Conservation (phyloP, 2,888 invertebrate genomes). For the Bombylius major region DNA sequence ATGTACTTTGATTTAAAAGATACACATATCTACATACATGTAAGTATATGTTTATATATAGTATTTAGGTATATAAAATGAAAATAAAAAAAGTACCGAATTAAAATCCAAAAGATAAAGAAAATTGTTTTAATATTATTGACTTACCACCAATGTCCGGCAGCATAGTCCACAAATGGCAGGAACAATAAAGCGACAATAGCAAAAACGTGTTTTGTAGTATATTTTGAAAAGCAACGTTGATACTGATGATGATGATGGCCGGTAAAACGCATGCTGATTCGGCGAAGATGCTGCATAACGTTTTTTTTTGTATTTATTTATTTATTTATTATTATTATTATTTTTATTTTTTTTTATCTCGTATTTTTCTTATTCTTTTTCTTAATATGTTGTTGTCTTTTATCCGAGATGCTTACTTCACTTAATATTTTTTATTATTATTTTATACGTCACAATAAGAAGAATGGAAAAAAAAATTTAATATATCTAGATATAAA, state of each 20-base stretch:
- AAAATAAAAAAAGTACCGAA: not conserved
- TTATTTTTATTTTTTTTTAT: not conserved
- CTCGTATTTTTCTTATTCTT: no score
- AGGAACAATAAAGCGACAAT: slow-evolving; percentile 1
- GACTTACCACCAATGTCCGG: slow-evolving; percentile 6
- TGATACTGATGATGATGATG: not conserved
- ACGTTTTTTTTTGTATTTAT: not conserved
- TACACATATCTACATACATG: no score
- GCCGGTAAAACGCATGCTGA: slow-evolving; percentile 2
- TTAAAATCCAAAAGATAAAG: not conserved
- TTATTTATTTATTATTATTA: no score
- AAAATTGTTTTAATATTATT: not conserved
- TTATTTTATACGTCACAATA: no score
- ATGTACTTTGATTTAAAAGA: no score
- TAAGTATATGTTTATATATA: no score
- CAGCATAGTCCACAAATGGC: slow-evolving; percentile 1
- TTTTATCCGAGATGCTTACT: no score
- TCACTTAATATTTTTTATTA: no score
- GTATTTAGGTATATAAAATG: no score
- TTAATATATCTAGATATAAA: no score
- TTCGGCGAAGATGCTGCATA: slow-evolving; percentile 1
- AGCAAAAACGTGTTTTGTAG: slow-evolving; percentile 3
- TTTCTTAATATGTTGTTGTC: no score
- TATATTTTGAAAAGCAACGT: not conserved
- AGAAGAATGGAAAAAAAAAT: no score